Base-by-base conservation (phyloP, 2,797 vertebrate genomes). In the Delichon dasypus region DNA sequence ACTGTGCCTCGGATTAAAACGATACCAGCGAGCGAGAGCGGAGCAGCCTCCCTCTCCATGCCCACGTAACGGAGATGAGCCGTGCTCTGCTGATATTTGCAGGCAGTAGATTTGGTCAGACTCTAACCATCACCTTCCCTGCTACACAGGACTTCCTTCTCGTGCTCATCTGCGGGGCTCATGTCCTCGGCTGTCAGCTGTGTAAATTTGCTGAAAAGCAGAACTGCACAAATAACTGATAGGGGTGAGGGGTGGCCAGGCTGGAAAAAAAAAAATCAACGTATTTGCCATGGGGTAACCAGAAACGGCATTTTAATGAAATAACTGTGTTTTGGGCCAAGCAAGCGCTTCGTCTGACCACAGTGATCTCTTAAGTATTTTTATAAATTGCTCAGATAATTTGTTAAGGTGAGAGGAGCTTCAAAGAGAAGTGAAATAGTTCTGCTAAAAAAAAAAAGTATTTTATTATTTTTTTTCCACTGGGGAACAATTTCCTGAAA, bases 121-220 rank as follows among this genome's bases (percentile, higher is more conserved):
- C 57, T 81, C 82, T 81, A 64, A 55, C 61, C 79, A 88, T 91
- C 88, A 85, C 94, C 89, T 70, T 86, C 85, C 89, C 74, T 88
- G 89, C 90, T 91, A 61, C 89, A 60, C 51, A 55, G 51, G 60
- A 93, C 89, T 89, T 96, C 94, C 95, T 84, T 47, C 94, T 88
- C 6, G 0, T 78, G 47, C 82, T 38, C 93, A 78, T 94, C 83
- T 88, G 85, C 0, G 1, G 73, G 70, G 65, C 55, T 78, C 45
- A 0, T 38, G 20, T 20, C 73, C 80, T 71, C 0, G 6, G 20
- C 88, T 87, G 62, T 90, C 94, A 96, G 91, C 73, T 89, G 83
- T 32, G 85, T 64, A 71, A 90, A 96, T 95, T 94, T 94, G 88
- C 89, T 95, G 89, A 94, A 95, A 96, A 97, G 88, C 94, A 96